Evolutionary conservation across 1,140 invertebrate species (phyloP).

Genomic region (Drosophila pseudoananassae): DNA sequence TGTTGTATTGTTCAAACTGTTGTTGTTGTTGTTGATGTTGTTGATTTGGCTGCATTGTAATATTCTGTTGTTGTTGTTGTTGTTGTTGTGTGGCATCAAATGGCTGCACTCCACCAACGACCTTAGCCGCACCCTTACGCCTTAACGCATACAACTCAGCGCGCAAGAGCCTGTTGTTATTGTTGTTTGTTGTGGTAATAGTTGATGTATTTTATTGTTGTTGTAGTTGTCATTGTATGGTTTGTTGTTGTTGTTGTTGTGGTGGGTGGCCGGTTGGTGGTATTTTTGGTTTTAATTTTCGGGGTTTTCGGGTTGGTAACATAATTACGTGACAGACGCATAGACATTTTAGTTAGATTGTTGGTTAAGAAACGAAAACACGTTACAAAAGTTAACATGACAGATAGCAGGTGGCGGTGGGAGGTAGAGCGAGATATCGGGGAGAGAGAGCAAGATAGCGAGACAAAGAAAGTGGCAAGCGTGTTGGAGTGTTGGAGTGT

Average conservation of each 20-base stretch:
- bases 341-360: conserved; percentile 54
- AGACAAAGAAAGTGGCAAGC: conserved; percentile 31
- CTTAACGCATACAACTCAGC: conserved; percentile 87
- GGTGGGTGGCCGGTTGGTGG: conserved; percentile 21
- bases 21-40: conserved; percentile 56
- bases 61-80: conserved; percentile 50
- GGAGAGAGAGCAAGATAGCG: conserved; percentile 12
- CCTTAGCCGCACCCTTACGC: conserved; percentile 86
- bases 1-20: conserved; percentile 68
- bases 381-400: conserved; percentile 64
- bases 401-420: conserved; percentile 25
- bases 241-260: conserved; percentile 27
- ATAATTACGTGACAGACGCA: conserved; percentile 64
- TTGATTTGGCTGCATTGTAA: conserved; percentile 55
- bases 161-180: conserved; percentile 86
- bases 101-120: conserved; percentile 70
- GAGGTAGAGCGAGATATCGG: conserved; percentile 7
- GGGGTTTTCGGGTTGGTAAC: conserved; percentile 25
- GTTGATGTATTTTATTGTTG: conserved; percentile 37
- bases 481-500: conserved; percentile 3
- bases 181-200: conserved; percentile 25
- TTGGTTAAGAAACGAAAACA: conserved; percentile 62
- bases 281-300: conserved; percentile 18
- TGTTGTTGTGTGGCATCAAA: conserved; percentile 70
- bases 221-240: conserved; percentile 39